Conservation (phyloP, 2,888 invertebrate species). For the Neoscelio sp. region DNA sequence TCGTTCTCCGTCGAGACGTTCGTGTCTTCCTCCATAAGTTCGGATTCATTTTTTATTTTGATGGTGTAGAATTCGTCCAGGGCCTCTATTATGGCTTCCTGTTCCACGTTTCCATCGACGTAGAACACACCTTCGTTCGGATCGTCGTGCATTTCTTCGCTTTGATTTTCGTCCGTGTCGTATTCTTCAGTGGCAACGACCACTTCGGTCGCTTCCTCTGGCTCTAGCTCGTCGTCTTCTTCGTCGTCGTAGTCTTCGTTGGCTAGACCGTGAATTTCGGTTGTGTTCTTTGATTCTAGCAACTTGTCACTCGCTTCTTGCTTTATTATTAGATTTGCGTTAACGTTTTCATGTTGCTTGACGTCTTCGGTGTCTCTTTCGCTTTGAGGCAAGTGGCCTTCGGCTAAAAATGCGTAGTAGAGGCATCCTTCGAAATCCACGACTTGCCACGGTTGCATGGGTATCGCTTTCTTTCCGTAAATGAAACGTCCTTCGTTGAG, state of each 20-base stretch:
- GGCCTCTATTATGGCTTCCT: slow-evolving; percentile 27
- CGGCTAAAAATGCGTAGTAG: slow-evolving; percentile 75
- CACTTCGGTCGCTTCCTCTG: too few species aligned
- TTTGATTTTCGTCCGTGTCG: not conserved
- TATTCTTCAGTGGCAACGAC: too few species aligned
- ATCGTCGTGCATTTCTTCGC: not conserved
- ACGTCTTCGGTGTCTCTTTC: not conserved
- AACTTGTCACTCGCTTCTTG: too few species aligned
- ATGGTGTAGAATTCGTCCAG: slow-evolving; percentile 56
- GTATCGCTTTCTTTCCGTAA: slow-evolving; percentile 74
- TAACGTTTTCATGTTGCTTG: not conserved
- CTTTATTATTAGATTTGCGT: too few species aligned
- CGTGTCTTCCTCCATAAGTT: slow-evolving; percentile 54
- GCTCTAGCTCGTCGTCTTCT: slow-evolving; percentile 2
- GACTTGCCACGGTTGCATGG: slow-evolving; percentile 76
- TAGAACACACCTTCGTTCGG: slow-evolving; percentile 24
- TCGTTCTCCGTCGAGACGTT: slow-evolving; percentile 53
- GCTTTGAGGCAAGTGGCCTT: slow-evolving; percentile 36
- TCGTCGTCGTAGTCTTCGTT: slow-evolving; percentile 30
- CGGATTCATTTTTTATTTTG: slow-evolving; percentile 67
- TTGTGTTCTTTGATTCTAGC: too few species aligned
- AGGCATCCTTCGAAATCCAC: slow-evolving; percentile 75
- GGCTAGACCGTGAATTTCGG: too few species aligned
- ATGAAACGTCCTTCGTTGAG: slow-evolving; percentile 72
- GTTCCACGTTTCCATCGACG: slow-evolving; percentile 29